These are phyloP conservation scores for Cotesia typhae DNA, from an alignment of 1,140 invertebrate genomes.

Conservation along the genomic window DNA sequence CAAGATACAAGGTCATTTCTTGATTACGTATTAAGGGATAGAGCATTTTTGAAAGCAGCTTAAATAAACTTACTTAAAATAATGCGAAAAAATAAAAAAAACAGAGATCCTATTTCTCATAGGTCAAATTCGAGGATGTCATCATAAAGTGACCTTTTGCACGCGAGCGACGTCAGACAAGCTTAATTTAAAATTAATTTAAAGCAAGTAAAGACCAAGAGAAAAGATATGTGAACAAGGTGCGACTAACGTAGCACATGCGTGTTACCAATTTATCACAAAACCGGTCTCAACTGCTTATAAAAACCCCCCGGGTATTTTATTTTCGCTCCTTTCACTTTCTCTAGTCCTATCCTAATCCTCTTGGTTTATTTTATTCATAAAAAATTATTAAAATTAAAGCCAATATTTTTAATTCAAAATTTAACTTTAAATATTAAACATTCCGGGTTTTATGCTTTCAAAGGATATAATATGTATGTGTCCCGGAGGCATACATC, in stretches of 20 bases:
- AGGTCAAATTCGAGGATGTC: not conserved
- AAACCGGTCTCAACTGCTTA: not conserved
- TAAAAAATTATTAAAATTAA: too few species aligned
- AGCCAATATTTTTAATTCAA: too few species aligned
- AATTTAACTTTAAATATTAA: too few species aligned
- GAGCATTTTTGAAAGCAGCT: too few species aligned
- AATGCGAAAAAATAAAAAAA: not conserved
- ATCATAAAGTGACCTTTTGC: conserved; percentile 8
- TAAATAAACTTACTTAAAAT: not conserved
- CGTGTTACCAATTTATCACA: conserved; percentile 46
- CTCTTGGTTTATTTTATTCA: too few species aligned
- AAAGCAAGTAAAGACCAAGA: conserved; percentile 33
- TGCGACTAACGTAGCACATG: conserved; percentile 40
- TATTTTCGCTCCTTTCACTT: too few species aligned
- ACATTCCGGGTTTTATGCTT: too few species aligned
- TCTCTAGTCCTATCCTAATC: too few species aligned
- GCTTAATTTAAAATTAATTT: conserved; percentile 54
- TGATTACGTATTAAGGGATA: too few species aligned
- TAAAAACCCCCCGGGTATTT: too few species aligned
- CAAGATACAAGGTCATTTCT: too few species aligned
- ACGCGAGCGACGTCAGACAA: conserved; percentile 19
- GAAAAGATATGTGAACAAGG: conserved; percentile 49
- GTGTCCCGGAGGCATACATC: conserved; percentile 59
- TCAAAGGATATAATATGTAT: not conserved
- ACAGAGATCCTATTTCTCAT: conserved; percentile 10